Conservation (phyloP, 2,888 invertebrate species). For the Philereme vetulata region DNA sequence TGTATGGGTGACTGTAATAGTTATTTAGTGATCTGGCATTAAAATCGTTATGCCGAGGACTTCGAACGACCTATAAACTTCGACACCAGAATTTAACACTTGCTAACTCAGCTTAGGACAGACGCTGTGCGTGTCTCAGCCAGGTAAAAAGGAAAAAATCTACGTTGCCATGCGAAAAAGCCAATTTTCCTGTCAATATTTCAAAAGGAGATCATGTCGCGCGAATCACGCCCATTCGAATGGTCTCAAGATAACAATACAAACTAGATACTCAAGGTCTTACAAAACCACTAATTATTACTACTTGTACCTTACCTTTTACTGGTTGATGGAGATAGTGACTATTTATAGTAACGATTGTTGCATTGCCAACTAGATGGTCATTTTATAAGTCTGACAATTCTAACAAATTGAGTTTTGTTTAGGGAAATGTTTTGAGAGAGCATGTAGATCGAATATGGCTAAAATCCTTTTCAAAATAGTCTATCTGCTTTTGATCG, state of each 20-base stretch:
- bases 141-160: too few species aligned
- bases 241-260: constrained; percentile 9
- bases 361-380: constrained; percentile 35
- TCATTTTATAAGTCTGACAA: constrained; percentile 10
- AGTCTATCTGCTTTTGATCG: too few species aligned
- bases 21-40: too few species aligned
- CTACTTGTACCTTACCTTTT: constrained; percentile 22
- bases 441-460: constrained; percentile 10
- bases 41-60: too few species aligned
- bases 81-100: too few species aligned
- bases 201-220: constrained; percentile 4
- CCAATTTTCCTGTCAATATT: constrained; percentile 1
- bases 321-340: constrained; percentile 17
- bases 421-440: constrained; percentile 14
- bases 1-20: too few species aligned
- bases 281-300: constrained; percentile 13
- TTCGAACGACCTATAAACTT: too few species aligned
- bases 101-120: too few species aligned
- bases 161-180: not conserved
- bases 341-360: constrained; percentile 26
- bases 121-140: too few species aligned
- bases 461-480: not conserved
- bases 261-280: constrained; percentile 15
- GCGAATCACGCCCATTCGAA: constrained; percentile 7
- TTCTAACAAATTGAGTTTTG: constrained; percentile 2